These are phyloP conservation scores for Leptobrachium ailaonicum DNA, from an alignment of 2,113 vertebrate genomes.

Conservation along the genomic window DNA sequence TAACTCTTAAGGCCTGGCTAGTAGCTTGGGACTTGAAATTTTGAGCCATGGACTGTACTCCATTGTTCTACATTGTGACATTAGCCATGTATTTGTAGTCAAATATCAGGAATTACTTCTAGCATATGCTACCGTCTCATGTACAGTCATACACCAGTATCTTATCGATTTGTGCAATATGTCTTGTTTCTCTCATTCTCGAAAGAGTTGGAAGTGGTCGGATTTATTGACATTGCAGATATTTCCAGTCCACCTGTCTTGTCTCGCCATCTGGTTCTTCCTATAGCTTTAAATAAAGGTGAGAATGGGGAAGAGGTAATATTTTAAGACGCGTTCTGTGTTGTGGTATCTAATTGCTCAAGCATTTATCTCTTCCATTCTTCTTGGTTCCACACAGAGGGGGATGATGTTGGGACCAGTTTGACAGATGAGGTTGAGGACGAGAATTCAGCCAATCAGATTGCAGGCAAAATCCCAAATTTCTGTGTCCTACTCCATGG, in stretches of 20 bases:
- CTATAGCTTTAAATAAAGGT: conserved; percentile 97
- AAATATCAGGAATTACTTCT: too few relatives aligned
- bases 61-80: too few relatives aligned
- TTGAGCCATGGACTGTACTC: too few relatives aligned
- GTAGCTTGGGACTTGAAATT: too few relatives aligned
- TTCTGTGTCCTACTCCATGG: conserved; percentile 96
- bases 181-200: conserved; percentile 14
- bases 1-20: too few relatives aligned
- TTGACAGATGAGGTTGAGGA: conserved; percentile 90
- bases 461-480: conserved; percentile 95
- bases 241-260: conserved; percentile 95
- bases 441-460: conserved; percentile 92
- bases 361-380: conserved; percentile 14
- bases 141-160: too few relatives aligned
- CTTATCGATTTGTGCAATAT: too few relatives aligned
- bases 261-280: conserved; percentile 92
- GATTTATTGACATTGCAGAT: conserved; percentile 96
- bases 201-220: conserved; percentile 92
- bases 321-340: background rate
- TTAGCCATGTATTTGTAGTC: too few relatives aligned
- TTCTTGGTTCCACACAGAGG: conserved; percentile 70
- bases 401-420: conserved; percentile 91
- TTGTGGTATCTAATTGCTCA: background rate
- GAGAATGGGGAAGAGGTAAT: conserved; percentile 51
- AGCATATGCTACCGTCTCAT: too few relatives aligned